Conservation (phyloP, 2,888 invertebrate genomes). For the Volucella inanis region DNA sequence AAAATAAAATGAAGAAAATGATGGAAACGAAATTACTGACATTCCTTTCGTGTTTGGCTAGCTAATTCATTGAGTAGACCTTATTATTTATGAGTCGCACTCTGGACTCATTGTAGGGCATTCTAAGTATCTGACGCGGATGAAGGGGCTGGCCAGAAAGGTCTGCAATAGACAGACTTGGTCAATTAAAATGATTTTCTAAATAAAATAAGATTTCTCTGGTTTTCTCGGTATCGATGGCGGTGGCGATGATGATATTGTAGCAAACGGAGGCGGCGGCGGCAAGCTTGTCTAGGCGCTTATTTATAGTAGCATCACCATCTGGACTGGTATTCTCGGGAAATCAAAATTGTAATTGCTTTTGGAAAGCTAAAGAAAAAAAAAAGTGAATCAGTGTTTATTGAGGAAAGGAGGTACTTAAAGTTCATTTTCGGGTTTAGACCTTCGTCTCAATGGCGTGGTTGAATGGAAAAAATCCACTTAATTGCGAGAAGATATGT, state of each 20-base stretch:
- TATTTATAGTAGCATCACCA: conserved; percentile 53
- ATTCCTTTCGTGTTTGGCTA: conserved; percentile 65
- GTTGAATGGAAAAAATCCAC: background rate
- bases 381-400: background rate
- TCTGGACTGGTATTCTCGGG: conserved; percentile 59
- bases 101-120: conserved; percentile 4
- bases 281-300: conserved; percentile 47
- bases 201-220: conserved; percentile 66
- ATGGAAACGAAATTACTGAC: conserved; percentile 62
- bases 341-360: conserved; percentile 45
- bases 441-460: conserved; percentile 7
- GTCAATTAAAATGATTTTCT: conserved; percentile 67
- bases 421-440: conserved; percentile 6
- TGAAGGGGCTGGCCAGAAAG: background rate
- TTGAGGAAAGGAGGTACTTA: background rate
- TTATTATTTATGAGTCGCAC: conserved; percentile 68
- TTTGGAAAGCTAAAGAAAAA: background rate
- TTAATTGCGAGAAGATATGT: background rate
- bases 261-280: background rate
- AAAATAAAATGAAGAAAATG: conserved; percentile 33
- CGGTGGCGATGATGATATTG: background rate
- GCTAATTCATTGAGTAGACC: conserved; percentile 70
- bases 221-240: conserved; percentile 10
- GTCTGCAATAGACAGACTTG: conserved; percentile 8
- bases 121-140: background rate